Conservation (phyloP, 1,140 invertebrate genomes). For the Medauroidea extradentata region DNA sequence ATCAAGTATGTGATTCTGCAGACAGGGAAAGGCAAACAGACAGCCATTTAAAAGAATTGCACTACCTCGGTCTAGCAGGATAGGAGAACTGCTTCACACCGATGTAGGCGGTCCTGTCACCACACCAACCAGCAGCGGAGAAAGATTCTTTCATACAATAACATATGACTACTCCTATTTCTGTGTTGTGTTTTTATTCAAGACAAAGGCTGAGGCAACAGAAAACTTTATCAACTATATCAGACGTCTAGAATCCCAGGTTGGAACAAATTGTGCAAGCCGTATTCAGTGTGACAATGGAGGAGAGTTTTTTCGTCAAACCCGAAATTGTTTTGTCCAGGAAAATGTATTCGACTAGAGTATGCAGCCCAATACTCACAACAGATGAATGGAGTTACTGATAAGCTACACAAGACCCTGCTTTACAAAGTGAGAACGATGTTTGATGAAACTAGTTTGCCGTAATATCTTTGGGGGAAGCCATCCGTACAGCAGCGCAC, state of each 20-base stretch:
- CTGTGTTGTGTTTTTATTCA: constrained; percentile 34
- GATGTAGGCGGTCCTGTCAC: constrained; percentile 34
- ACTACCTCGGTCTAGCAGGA: constrained; percentile 5
- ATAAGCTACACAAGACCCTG: constrained; percentile 40
- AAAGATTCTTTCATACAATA: constrained; percentile 29
- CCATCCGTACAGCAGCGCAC: constrained; percentile 34
- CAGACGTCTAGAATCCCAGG: constrained; percentile 29
- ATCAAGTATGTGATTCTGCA: constrained; percentile 27
- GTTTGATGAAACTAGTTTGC: constrained; percentile 20
- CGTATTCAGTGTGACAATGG: constrained; percentile 32
- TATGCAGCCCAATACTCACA: constrained; percentile 33
- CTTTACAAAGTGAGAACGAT: constrained; percentile 32
- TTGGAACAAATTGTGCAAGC: constrained; percentile 24
- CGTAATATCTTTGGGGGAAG: constrained; percentile 34
- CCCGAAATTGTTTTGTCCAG: constrained; percentile 25
- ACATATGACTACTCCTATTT: constrained; percentile 30
- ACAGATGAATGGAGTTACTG: constrained; percentile 39
- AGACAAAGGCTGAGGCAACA: constrained; percentile 32
- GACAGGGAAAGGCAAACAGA: constrained; percentile 28
- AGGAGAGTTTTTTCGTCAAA: constrained; percentile 31
- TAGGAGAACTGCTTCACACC: constrained; percentile 28
- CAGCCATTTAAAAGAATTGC: constrained; percentile 17
- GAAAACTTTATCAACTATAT: constrained; percentile 27
- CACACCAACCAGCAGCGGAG: constrained; percentile 26
- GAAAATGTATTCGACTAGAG: constrained; percentile 26